Evolutionary conservation across 2,888 invertebrate species (phyloP), one percentile per base, ranked within the genome.

Genomic region (Tenthredo amoena): DNA sequence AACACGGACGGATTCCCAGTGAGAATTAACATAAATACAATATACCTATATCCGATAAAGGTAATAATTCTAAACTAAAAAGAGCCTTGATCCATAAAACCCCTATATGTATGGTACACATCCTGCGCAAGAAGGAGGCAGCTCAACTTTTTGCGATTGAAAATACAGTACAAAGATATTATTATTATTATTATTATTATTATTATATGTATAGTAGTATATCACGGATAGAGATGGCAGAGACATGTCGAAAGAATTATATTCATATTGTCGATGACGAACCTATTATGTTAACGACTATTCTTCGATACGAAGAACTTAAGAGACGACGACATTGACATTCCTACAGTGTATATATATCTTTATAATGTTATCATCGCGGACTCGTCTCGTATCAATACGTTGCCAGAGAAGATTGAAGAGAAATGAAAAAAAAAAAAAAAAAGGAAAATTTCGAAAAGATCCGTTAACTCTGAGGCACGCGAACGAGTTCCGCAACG

Each of bases 1-100:
- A 86, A 90, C 92, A 65, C 92, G 92, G 87, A 92, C 90, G 65
- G 93, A 93, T 87, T 93, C 93, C 0, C 93, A 93, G 87, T 93
- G 91, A 92, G 21, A 47, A 74, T 40, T 43, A 7, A n/a, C 37
- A n/a, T 68, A 26, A 37, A 18, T n/a, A 72, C 40, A 74, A 43
- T 43, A 43, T 21, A 43, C n/a, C n/a, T 68, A 68, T 26, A 43
- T 21, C n/a, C 31, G 18, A 43, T 72, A 72, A n/a, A 85, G 40
- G 37, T 68, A 83, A 62, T 34, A 43, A 76, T 37, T 47, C 47
- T 12, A 31, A 58, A 85, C 50, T 37, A 37, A 21, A 82, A 62
- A 62, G 62, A 81, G 81, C 81, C 81, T 81, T 62, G 58, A 62
- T 81, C 40, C 81, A 31, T 40, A 31, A 47, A 47, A 12, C 21